A percentile compares a stretch with the other conserved stretches of the same genome.
phyloP scores from a whole-genome alignment of 2,113 vertebrate genomes.

The Erythrolamprus reginae region DNA sequence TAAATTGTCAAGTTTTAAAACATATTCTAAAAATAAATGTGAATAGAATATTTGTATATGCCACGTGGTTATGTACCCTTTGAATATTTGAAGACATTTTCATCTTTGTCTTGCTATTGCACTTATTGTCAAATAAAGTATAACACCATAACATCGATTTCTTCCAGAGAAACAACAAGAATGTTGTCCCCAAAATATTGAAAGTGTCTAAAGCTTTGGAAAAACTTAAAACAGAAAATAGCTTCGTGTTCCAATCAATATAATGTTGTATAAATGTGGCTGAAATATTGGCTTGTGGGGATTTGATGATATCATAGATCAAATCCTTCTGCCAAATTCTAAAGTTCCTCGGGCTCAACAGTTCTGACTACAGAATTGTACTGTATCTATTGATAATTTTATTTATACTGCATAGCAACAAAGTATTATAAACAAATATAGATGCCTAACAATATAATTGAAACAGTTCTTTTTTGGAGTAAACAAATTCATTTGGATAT shows the following conservation, averaged over 20 bases:
- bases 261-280: background rate
- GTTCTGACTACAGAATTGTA: background rate
- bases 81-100: background rate
- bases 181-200: background rate
- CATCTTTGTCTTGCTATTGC: background rate
- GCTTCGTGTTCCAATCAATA: background rate
- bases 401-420: conserved; percentile 17
- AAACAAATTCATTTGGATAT: conserved; percentile 38
- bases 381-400: conserved; percentile 2
- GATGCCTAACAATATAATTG: conserved; percentile 24
- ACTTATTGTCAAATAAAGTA: background rate
- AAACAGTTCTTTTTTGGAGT: background rate
- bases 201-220: background rate
- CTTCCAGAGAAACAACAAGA: background rate
- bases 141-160: background rate
- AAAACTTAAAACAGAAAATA: background rate
- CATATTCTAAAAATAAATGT: background rate
- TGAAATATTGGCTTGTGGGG: background rate
- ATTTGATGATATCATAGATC: background rate
- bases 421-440: background rate
- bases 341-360: background rate
- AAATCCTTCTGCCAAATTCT: background rate
- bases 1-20: background rate
- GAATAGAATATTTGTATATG: background rate
- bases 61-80: background rate